Evolutionary conservation across 2,113 vertebrate species (phyloP), one percentile per base, ranked within the genome.

Genomic region (Ctenodactylus gundi): DNA sequence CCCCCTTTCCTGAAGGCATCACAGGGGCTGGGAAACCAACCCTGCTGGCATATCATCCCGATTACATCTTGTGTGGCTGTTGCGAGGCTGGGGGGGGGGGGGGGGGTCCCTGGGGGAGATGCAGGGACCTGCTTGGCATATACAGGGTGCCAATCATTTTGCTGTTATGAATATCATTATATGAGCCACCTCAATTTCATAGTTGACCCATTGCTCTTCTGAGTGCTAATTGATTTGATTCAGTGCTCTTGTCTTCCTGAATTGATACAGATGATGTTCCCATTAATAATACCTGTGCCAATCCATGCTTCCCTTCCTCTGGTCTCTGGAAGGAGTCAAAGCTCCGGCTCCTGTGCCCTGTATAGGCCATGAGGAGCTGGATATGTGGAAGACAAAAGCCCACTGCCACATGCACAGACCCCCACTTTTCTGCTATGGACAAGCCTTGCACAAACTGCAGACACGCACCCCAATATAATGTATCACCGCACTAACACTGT

Each of bases 181-280:
- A 39, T 1, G 0, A 25, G 11, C 3, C 46, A 5, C 49, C 27
- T 73, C 49, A 4, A 0, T 77, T 90, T 85, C 58, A n/a, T 49
- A 49, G 67, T 55, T 55, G 53, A 70, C 70, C 36, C 44, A 36
- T 77, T 55, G 55, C 41, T 60, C 41, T 65, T 39, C 29, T 25
- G 82, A 49, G 29, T 10, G 53, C 31, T 70, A 39, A n/a, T 6
- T 82, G 62, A 44, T 90, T n/a, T 60, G 85, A 44, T 58, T 68
- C 39, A 29, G 20, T 44, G 34, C 12, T 51, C 7, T 12, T 1
- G 0, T 8, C 21, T 18, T 21, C 10, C 20, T 1, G 0, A 55
- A 41, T 9, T 72, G n/a, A 90, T 70, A 41, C 6, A 78, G 91
- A 84, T 76, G 36, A 23, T 58, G 36, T 81, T 96, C 27, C 86